Evolutionary conservation across 2,797 vertebrate genomes (phyloP).

Genomic region (Gephyroberyx darwinii): DNA sequence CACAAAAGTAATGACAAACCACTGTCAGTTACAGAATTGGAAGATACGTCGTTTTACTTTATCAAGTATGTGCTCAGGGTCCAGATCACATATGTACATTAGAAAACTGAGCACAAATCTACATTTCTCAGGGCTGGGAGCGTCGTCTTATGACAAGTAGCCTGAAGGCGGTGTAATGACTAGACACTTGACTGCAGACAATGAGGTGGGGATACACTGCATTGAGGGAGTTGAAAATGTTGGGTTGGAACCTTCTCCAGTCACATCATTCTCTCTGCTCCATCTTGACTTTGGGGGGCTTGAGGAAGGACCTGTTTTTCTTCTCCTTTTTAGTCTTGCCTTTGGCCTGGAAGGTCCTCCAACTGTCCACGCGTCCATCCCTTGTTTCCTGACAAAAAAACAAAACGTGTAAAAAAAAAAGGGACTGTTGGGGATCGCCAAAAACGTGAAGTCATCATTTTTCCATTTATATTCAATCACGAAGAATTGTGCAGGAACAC

Average conservation of each 20-base stretch:
- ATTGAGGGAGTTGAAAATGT: slow-evolving; percentile 31
- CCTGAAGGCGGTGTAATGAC: slow-evolving; percentile 38
- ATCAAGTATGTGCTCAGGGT: slow-evolving; percentile 53
- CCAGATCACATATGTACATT: slow-evolving; percentile 77
- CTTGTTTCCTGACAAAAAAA: slow-evolving; percentile 88
- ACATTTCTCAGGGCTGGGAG: slow-evolving; percentile 53
- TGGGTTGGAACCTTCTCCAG: slow-evolving; percentile 46
- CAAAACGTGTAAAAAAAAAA: neutral
- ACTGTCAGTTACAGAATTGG: slow-evolving; percentile 53
- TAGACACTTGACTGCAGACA: slow-evolving; percentile 57
- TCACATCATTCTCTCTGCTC: slow-evolving; percentile 93
- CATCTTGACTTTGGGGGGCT: slow-evolving; percentile 99
- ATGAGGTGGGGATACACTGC: slow-evolving; percentile 53
- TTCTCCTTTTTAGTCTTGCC: slow-evolving; percentile 94
- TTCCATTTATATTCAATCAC: neutral
- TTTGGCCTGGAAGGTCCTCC: slow-evolving; percentile 96
- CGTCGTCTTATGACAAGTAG: slow-evolving; percentile 28
- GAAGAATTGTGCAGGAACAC: slow-evolving; percentile 7
- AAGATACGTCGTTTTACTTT: slow-evolving; percentile 56
- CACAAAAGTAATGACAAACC: slow-evolving; percentile 47
- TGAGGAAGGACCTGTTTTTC: slow-evolving; percentile 96
- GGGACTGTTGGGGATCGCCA: neutral
- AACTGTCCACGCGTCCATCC: slow-evolving; percentile 97
- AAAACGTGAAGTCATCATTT: neutral
- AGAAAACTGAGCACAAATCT: slow-evolving; percentile 77